phyloP scores from a whole-genome alignment of 2,888 invertebrate species.

The Dynastes grantii region DNA sequence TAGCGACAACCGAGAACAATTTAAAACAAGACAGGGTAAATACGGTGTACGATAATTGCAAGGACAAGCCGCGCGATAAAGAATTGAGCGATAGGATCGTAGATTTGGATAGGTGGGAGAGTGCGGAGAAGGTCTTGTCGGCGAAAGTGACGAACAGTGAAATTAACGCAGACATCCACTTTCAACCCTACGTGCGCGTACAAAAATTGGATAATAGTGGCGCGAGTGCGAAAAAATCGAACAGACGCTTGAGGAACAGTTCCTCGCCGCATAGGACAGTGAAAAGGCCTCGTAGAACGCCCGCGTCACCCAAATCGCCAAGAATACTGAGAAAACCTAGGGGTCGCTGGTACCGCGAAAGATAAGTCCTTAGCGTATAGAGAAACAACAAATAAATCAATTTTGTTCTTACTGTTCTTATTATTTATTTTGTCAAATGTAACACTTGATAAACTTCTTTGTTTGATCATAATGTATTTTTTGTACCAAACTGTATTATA shows the following conservation, averaged over 20 bases:
- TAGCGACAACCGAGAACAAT: conserved; percentile 19
- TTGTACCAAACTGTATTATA: conserved; percentile 54
- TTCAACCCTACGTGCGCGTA: conserved; percentile 80
- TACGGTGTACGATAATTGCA: conserved; percentile 54
- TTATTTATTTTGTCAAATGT: conserved; percentile 42
- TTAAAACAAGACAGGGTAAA: conserved; percentile 49
- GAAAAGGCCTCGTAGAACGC: conserved; percentile 59
- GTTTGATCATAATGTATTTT: conserved; percentile 46
- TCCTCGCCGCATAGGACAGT: conserved; percentile 59
- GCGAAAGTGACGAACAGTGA: conserved; percentile 63
- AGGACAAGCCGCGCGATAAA: conserved; percentile 64
- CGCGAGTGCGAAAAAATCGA: conserved; percentile 50
- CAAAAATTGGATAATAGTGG: conserved; percentile 75
- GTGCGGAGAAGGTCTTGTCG: conserved; percentile 63
- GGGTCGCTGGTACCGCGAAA: conserved; percentile 69
- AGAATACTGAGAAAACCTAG: conserved; percentile 67
- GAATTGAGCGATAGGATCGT: conserved; percentile 57
- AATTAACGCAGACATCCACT: conserved; percentile 68
- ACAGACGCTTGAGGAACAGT: conserved; percentile 59
- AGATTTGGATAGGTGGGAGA: conserved; percentile 62
- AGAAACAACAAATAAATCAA: conserved; percentile 25
- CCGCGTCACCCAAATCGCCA: conserved; percentile 67
- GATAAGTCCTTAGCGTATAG: conserved; percentile 60
- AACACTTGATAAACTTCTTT: conserved; percentile 29
- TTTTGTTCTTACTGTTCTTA: conserved; percentile 31